Evolutionary conservation across 2,888 invertebrate species (phyloP), one percentile per base, ranked within the genome.

Genomic region (Brachycybe producta): DNA sequence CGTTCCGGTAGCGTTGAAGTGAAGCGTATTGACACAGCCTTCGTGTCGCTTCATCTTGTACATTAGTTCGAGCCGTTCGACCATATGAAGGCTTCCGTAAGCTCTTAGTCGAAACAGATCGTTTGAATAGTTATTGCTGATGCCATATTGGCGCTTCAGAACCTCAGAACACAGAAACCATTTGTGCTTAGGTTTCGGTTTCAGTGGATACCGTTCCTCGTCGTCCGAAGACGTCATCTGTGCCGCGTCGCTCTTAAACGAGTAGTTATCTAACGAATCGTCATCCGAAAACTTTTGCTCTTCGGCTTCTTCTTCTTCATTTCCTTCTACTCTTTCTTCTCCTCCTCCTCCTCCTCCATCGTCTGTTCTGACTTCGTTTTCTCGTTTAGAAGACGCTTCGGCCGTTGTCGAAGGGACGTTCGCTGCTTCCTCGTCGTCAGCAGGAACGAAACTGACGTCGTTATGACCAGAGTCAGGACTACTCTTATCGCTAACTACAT

Each of bases 11-110:
- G 77, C 77, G 65, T 91, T 91, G 67, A 94, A 94, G 69, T 87
- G 82, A 50, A 94, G 75, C 53, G 85, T 81, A 71, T 94, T 94
- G 2, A 94, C 92, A 72, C 92, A 92, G 54, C 91, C 91, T 59
- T 71, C 74, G 66, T 94, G 94, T 56, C 78, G 77, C 54, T 80
- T 75, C 59, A 94, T 72, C 61, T 77, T 76, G 60, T 80, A 78
- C 66, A 82, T 76, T 41, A 85, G 73, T 64, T 85, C 79, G 64
- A 94, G 73, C 57, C 86, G 77, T 66, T 87, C 82, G 8, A 88
- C 82, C 56, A 79, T 76, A 62, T 84, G 81, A 23, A 88, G 72
- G 1, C 88, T 87, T 2, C 84, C 82, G 61, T 85, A 85, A 66
- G 82, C 83, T 42, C 77, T 73, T 56, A 75, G 73, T 54, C 79